Percentiles rank a stretch among this genome's conserved stretches.
Evolutionary conservation across 2,888 invertebrate species (phyloP).

Genomic region (Creontiades dilutus): DNA sequence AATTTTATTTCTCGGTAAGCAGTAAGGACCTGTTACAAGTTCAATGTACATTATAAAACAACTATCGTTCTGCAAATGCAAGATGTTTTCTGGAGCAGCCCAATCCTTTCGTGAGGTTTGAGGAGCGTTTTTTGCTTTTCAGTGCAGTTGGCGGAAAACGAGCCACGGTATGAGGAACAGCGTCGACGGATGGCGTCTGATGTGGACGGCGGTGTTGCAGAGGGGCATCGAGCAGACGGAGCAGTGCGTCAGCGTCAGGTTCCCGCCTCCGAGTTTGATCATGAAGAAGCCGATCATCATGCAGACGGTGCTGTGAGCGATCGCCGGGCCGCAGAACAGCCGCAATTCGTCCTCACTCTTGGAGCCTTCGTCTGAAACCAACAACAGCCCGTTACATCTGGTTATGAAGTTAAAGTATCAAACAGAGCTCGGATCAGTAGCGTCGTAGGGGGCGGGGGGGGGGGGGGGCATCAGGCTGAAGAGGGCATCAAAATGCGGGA

Average conservation of each 20-base stretch:
- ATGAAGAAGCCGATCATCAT: constrained; percentile 48
- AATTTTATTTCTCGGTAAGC: no score
- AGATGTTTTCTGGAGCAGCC: not conserved
- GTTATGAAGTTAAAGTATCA: no score
- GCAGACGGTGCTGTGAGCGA: constrained; percentile 31
- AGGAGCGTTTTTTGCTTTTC: no score
- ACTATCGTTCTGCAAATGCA: not conserved
- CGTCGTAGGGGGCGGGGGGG: no score
- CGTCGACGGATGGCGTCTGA: not conserved
- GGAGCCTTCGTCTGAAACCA: not conserved
- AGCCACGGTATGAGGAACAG: not conserved
- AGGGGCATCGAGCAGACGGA: constrained; percentile 50
- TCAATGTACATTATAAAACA: not conserved
- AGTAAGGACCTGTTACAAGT: not conserved
- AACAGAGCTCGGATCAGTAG: no score
- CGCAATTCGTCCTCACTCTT: not conserved
- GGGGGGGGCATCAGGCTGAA: no score
- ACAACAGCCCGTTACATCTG: no score
- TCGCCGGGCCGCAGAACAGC: constrained; percentile 52
- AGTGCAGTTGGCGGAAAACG: not conserved
- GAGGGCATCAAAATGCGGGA: no score
- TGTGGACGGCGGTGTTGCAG: constrained; percentile 17
- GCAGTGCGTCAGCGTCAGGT: constrained; percentile 41
- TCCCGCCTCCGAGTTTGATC: not conserved
- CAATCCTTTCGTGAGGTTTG: no score